Conservation (phyloP, 2,113 vertebrate genomes). For the Orycteropus afer region DNA sequence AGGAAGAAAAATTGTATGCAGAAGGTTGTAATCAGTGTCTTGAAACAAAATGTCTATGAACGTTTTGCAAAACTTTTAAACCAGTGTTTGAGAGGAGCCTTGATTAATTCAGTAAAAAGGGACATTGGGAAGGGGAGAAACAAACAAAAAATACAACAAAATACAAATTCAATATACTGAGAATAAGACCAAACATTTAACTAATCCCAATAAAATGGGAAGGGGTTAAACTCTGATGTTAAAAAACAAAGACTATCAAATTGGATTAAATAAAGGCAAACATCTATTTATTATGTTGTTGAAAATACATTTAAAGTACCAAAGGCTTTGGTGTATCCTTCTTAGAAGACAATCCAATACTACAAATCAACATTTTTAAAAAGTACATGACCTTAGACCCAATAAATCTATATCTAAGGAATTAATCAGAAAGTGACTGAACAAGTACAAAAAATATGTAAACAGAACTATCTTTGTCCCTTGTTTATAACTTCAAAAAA, state of each 20-base stretch:
- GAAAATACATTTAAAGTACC: background rate
- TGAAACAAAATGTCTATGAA: too few species aligned
- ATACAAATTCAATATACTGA: background rate
- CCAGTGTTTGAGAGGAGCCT: background rate
- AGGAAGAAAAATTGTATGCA: background rate
- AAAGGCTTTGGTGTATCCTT: background rate
- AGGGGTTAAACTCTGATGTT: background rate
- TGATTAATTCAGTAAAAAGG: background rate
- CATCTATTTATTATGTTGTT: background rate
- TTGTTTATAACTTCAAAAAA: background rate
- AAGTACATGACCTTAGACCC: background rate
- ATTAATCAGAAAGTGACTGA: background rate
- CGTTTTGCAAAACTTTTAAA: too few species aligned
- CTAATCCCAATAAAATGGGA: background rate
- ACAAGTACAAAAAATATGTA: background rate
- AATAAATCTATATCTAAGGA: background rate
- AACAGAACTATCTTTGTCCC: background rate
- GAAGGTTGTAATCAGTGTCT: too few species aligned
- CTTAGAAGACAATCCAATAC: background rate
- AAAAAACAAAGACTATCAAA: background rate
- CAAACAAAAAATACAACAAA: background rate
- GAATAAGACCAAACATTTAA: background rate
- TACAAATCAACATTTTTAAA: background rate
- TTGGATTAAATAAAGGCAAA: background rate
- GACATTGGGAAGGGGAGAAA: background rate